Evolutionary conservation across 2,113 vertebrate genomes (phyloP).

Genomic region (Thunnus maccoyii): DNA sequence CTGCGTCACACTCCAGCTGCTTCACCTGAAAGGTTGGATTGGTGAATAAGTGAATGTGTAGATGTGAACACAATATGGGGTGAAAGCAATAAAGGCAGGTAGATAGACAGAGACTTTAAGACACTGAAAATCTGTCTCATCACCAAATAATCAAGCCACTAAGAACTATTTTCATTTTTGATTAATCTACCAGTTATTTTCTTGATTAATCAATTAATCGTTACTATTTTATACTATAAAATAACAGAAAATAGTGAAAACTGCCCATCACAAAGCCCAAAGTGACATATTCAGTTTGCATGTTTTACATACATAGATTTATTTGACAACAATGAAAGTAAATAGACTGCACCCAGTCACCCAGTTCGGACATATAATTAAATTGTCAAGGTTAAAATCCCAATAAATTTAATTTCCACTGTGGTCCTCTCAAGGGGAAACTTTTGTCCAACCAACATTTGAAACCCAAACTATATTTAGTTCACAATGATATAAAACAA

Average conservation of each 20-base stretch:
- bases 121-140: background rate
- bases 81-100: background rate
- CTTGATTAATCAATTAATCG: background rate
- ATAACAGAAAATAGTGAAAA: background rate
- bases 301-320: no score
- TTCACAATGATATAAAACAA: no score
- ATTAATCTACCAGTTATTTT: background rate
- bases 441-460: no score
- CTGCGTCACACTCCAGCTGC: conserved; percentile 92
- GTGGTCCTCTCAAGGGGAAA: no score
- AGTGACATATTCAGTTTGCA: background rate
- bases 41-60: background rate
- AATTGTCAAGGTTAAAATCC: no score
- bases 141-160: background rate
- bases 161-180: background rate
- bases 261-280: background rate
- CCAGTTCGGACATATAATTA: no score
- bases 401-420: no score
- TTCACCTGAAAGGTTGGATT: conserved; percentile 84
- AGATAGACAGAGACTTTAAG: background rate
- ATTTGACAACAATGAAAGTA: no score
- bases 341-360: no score
- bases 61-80: background rate
- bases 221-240: background rate
- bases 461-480: no score